Percentiles rank a stretch among this genome's conserved stretches.
These are phyloP conservation scores for Acronicta aceris DNA, from an alignment of 2,888 invertebrate species.

Conservation along the genomic window DNA sequence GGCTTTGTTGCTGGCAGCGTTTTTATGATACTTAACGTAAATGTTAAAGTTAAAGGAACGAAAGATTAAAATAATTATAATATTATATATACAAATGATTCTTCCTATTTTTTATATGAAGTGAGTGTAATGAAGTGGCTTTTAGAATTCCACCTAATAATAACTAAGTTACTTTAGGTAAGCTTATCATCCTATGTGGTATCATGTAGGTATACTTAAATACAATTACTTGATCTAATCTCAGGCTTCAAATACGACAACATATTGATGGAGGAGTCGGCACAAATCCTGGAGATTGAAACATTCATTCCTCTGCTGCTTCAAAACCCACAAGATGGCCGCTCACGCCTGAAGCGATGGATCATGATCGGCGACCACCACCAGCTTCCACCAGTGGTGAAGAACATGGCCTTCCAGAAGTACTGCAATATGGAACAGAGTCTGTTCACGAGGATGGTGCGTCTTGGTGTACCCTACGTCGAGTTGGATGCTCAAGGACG, in stretches of 20 bases:
- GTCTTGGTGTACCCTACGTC: conserved; percentile 98
- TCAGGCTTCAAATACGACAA: conserved; percentile 98
- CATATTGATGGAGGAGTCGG: conserved; percentile 99
- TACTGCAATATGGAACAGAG: conserved; percentile 99
- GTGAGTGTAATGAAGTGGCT: too few relatives aligned
- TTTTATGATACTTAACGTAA: too few relatives aligned
- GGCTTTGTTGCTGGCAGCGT: neutral
- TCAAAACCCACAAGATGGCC: conserved; percentile 99
- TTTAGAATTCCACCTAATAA: too few relatives aligned
- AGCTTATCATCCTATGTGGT: too few relatives aligned
- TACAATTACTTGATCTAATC: neutral
- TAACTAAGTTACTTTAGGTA: too few relatives aligned
- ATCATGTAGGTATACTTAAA: too few relatives aligned
- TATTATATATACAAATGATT: too few relatives aligned
- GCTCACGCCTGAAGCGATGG: conserved; percentile 98
- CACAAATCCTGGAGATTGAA: conserved; percentile 99
- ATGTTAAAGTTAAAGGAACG: too few relatives aligned
- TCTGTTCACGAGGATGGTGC: conserved; percentile 98
- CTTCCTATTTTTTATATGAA: too few relatives aligned
- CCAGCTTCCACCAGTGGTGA: conserved; percentile 99
- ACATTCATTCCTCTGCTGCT: conserved; percentile 99
- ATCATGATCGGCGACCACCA: conserved; percentile 99
- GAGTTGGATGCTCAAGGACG: conserved; percentile 99
- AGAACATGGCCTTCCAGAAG: conserved; percentile 99
- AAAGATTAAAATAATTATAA: too few relatives aligned